Evolutionary conservation across 2,888 invertebrate species (phyloP).

Genomic region (Crematogaster levior): DNA sequence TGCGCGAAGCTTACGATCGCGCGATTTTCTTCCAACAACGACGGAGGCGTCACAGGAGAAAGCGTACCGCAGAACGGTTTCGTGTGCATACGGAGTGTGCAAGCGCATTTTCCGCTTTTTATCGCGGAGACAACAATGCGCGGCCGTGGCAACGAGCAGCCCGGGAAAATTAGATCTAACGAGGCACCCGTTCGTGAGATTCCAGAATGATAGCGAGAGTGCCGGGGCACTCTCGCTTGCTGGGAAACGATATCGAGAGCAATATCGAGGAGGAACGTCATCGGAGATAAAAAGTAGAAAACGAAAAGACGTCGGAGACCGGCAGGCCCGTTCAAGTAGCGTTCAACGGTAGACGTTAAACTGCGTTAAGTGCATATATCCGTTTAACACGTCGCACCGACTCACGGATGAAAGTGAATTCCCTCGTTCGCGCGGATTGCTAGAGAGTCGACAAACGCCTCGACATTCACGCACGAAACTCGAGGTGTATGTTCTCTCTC

Average conservation of each 20-base stretch:
- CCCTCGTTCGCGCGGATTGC: conserved; percentile 41
- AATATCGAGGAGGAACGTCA: background rate
- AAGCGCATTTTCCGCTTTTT: conserved; percentile 44
- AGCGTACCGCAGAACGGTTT: conserved; percentile 9
- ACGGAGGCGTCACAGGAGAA: background rate
- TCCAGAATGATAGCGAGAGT: conserved; percentile 23
- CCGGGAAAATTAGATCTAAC: conserved; percentile 35
- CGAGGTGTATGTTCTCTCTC: conserved; percentile 23
- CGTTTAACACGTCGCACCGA: conserved; percentile 45
- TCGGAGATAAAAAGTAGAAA: background rate
- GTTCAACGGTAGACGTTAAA: conserved; percentile 42
- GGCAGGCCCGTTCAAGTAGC: background rate
- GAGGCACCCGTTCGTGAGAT: conserved; percentile 3
- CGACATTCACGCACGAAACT: background rate
- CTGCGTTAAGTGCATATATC: conserved; percentile 42
- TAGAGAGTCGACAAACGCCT: conserved; percentile 32
- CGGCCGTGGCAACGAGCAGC: background rate
- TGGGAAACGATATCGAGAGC: background rate
- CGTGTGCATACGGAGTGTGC: background rate
- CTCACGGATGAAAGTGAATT: conserved; percentile 75
- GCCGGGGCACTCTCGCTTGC: background rate
- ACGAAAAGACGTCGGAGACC: background rate
- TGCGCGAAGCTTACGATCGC: conserved; percentile 29
- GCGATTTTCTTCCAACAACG: conserved; percentile 25
- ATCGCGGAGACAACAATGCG: conserved; percentile 29